A percentile compares a stretch with the other conserved stretches of the same genome.
Evolutionary conservation across 2,888 invertebrate species (phyloP).

Genomic region (Sphaerophoria taeniata): DNA sequence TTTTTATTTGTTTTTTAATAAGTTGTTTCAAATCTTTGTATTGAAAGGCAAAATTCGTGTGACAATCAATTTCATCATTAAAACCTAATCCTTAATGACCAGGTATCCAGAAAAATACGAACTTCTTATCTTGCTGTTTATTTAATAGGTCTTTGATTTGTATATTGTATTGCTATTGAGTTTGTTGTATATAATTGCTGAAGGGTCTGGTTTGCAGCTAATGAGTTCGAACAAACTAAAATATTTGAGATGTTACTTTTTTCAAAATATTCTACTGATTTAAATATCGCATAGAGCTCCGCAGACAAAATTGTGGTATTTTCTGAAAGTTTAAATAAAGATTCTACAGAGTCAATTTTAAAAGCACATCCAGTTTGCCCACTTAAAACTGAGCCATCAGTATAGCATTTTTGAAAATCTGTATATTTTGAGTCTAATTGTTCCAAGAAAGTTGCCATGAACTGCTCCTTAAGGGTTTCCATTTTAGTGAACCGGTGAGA

Average conservation of each 20-base stretch:
- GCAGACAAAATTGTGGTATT: constrained; percentile 4
- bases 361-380: constrained; percentile 5
- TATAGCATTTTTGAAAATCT: constrained; percentile 26
- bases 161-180: constrained; percentile 13
- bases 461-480: constrained; percentile 5
- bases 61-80: not conserved
- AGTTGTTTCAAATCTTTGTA: not conserved
- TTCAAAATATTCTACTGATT: not conserved
- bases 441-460: not conserved
- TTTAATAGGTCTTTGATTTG: constrained; percentile 1
- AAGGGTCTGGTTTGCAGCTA: not conserved
- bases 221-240: constrained; percentile 3
- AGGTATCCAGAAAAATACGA: constrained; percentile 13
- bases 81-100: constrained; percentile 6
- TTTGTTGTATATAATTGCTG: not conserved
- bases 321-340: not conserved
- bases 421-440: constrained; percentile 18
- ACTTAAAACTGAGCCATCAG: constrained; percentile 15
- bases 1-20: not conserved
- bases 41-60: not conserved
- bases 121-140: not conserved
- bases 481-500: not conserved
- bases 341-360: not conserved
- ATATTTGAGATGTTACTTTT: not conserved
- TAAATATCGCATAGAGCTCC: constrained; percentile 5